phyloP scores from a whole-genome alignment of 2,888 invertebrate genomes.

The Brachynemurus nebulosus region DNA sequence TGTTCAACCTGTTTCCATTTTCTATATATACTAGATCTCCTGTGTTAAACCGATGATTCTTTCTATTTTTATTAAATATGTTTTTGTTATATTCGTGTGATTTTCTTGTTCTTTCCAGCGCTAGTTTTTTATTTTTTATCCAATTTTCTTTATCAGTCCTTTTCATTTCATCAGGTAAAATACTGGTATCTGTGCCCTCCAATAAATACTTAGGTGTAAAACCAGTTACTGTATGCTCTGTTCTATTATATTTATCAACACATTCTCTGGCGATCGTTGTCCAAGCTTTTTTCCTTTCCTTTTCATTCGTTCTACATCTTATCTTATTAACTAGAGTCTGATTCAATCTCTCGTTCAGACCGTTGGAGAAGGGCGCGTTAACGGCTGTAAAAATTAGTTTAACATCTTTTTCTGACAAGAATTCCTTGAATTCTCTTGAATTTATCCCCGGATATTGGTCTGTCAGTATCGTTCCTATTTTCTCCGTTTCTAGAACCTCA shows the following conservation, averaged over 20 bases:
- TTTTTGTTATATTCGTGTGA: slow-evolving; percentile 17
- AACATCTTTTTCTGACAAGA: slow-evolving; percentile 16
- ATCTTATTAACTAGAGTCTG: slow-evolving; percentile 10
- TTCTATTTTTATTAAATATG: slow-evolving; percentile 14
- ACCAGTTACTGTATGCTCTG: slow-evolving; percentile 20
- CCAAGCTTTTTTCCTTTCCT: slow-evolving; percentile 12
- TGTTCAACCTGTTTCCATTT: slow-evolving; percentile 11
- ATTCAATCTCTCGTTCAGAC: slow-evolving; percentile 15
- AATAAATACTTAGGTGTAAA: slow-evolving; percentile 17
- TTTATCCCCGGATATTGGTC: slow-evolving; percentile 25
- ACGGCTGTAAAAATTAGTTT: slow-evolving; percentile 16
- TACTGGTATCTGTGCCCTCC: slow-evolving; percentile 13
- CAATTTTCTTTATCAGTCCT: slow-evolving; percentile 6
- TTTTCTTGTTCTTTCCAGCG: slow-evolving; percentile 14
- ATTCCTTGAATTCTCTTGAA: slow-evolving; percentile 23
- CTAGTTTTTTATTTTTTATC: slow-evolving; percentile 13
- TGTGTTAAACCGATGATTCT: slow-evolving; percentile 14
- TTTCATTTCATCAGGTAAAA: slow-evolving; percentile 15
- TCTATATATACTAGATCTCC: slow-evolving; percentile 16
- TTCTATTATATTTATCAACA: slow-evolving; percentile 21
- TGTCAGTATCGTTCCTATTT: slow-evolving; percentile 20
- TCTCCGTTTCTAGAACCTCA: slow-evolving; percentile 13
- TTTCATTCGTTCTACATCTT: slow-evolving; percentile 12
- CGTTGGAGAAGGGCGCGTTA: slow-evolving; percentile 12
- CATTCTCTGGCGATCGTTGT: slow-evolving; percentile 17